Evolutionary conservation across 1,140 invertebrate species (phyloP), one percentile per base, ranked within the genome.

Genomic region (Trachelipus rathkii): DNA sequence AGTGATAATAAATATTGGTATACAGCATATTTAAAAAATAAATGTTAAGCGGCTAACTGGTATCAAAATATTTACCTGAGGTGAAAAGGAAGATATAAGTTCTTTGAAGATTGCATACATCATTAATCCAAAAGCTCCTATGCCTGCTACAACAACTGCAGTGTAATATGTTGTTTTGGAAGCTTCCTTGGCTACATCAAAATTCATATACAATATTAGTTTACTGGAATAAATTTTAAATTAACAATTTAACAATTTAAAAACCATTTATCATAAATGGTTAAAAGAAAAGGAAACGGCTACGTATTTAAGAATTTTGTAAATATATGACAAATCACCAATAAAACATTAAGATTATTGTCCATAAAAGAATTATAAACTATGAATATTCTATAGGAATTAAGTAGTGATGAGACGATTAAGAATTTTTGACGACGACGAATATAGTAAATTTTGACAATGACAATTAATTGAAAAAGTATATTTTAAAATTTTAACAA

Each of bases 61-160:
- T 6, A 33, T 33, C 33, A 33, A 33, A 33, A 33, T 66, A 15
- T 19, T 69, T 74, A 79, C 78, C 73, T 79, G 78, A 50, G 78
- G 78, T 44, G 78, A 79, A 53, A 80, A 80, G 8, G 79, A 90
- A 5, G 93, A 95, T 86, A 96, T 95, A 23, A 96, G 85, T 85
- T 96, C 95, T 75, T 88, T 88, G 81, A 94, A 92, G 78, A 96
- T 89, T 53, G 90, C 88, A 84, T 92, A 96, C 82, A 94, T 91
- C 84, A 96, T 90, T 3, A 91, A 84, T 70, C 89, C 90, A 33
- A 92, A 93, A 0, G 95, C 88, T 24, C 90, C 91, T 67, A 94
- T 82, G 19, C 94, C 93, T 45, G 89, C 84, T 44, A 95, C 76
- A 73, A 95, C 93, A n/a, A 96, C 89, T 11, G 89, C 89, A 77